Percentiles rank a stretch among this genome's conserved stretches.
Evolutionary conservation across 2,113 vertebrate genomes (phyloP).

Genomic region (Sula dactylatra): DNA sequence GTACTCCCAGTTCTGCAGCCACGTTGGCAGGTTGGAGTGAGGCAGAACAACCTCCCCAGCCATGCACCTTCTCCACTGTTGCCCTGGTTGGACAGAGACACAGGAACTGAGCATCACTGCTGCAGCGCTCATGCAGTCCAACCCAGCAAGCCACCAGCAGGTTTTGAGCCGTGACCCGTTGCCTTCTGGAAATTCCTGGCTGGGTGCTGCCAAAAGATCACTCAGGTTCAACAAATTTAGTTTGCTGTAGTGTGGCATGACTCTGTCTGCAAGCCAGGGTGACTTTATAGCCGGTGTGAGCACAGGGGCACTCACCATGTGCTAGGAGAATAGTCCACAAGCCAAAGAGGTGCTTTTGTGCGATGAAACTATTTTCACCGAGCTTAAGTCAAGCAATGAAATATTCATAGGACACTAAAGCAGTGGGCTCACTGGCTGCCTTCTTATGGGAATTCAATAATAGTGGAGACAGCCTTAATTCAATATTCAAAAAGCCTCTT

Average conservation of each 20-base stretch:
- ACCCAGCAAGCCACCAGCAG: neutral
- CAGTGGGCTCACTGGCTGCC: constrained; percentile 63
- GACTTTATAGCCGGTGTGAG: neutral
- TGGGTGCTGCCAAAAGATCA: neutral
- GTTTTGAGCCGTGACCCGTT: neutral
- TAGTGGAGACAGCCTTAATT: constrained; percentile 78
- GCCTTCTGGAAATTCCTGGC: constrained; percentile 47
- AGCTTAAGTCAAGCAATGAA: constrained; percentile 73
- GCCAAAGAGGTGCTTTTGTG: constrained; percentile 45
- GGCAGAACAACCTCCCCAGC: neutral
- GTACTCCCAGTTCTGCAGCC: neutral
- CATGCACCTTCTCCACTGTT: accelerated
- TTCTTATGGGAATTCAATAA: constrained; percentile 81
- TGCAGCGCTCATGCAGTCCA: neutral
- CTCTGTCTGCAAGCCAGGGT: neutral
- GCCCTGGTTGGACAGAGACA: neutral
- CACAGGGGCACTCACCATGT: neutral
- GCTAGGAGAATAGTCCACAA: neutral
- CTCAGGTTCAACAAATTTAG: neutral
- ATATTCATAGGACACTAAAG: constrained; percentile 78
- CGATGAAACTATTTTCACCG: constrained; percentile 20
- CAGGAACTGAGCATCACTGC: neutral
- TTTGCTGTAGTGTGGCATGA: neutral
- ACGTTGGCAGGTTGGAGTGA: neutral
- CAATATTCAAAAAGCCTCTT: constrained; percentile 73